phyloP scores from a whole-genome alignment of 2,113 vertebrate species.

The Gyps fulvus region DNA sequence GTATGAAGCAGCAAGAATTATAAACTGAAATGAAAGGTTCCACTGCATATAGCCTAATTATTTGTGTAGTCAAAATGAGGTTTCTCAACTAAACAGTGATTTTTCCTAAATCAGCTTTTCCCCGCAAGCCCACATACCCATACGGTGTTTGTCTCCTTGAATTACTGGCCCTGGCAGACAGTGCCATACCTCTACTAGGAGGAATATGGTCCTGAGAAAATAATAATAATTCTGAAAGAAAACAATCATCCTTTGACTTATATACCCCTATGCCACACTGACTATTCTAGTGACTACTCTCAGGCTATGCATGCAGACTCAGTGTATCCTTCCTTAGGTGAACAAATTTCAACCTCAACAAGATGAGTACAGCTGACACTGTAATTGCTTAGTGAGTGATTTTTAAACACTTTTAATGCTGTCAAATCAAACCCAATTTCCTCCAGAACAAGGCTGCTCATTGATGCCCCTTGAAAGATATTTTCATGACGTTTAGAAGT shows the following conservation, averaged over 20 bases:
- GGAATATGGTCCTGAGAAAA: background rate
- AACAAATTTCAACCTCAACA: background rate
- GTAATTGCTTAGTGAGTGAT: background rate
- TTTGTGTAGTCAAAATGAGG: background rate
- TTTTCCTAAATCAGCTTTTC: background rate
- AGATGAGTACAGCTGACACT: background rate
- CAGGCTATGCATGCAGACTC: background rate
- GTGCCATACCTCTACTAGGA: background rate
- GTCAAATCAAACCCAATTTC: slow-evolving; percentile 1
- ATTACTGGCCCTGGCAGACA: background rate
- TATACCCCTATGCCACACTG: background rate
- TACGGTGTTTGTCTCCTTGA: background rate
- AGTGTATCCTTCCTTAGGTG: background rate
- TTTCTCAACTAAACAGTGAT: background rate
- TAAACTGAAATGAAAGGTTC: background rate
- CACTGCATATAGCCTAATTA: background rate
- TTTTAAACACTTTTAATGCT: background rate
- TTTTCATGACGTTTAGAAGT: background rate
- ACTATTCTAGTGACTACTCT: background rate
- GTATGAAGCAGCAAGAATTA: background rate
- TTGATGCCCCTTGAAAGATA: background rate
- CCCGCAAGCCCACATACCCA: background rate
- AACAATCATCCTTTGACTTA: background rate
- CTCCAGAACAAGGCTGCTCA: background rate
- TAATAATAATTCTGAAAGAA: background rate